Conservation (phyloP, 1,140 invertebrate species). For the Heliconius eleuchia region DNA sequence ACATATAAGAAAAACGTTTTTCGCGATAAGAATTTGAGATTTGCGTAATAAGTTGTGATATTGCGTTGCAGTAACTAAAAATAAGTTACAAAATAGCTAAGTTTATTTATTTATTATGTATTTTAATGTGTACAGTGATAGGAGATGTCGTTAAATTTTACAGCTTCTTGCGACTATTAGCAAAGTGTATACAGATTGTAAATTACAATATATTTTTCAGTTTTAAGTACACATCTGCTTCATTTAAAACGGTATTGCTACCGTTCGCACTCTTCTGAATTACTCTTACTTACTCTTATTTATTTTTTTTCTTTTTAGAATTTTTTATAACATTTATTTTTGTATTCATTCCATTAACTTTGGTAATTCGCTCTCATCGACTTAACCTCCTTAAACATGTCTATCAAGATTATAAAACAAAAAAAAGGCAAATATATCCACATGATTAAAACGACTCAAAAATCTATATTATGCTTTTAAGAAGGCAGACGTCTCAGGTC, state of each 20-base stretch:
- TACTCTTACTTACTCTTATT: no score
- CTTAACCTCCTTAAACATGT: no score
- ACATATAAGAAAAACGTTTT: constrained; percentile 3
- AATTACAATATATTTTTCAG: background rate
- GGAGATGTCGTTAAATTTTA: background rate
- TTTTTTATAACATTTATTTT: no score
- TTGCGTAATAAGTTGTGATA: constrained; percentile 5
- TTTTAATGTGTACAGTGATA: background rate
- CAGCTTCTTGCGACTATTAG: background rate
- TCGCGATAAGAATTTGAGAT: constrained; percentile 3
- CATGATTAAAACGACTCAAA: background rate
- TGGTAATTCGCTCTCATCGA: no score
- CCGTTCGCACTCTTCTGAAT: no score
- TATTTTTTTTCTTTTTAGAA: no score
- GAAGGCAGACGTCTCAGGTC: no score
- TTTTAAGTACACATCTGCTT: no score
- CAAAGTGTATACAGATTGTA: background rate
- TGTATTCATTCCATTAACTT: no score
- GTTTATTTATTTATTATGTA: background rate
- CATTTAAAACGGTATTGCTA: no score
- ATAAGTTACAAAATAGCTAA: background rate
- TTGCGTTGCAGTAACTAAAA: background rate
- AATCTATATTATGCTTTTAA: background rate
- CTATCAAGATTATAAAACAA: background rate
- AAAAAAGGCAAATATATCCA: background rate